phyloP scores from a whole-genome alignment of 2,888 invertebrate genomes.

The Drosophila colorata region DNA sequence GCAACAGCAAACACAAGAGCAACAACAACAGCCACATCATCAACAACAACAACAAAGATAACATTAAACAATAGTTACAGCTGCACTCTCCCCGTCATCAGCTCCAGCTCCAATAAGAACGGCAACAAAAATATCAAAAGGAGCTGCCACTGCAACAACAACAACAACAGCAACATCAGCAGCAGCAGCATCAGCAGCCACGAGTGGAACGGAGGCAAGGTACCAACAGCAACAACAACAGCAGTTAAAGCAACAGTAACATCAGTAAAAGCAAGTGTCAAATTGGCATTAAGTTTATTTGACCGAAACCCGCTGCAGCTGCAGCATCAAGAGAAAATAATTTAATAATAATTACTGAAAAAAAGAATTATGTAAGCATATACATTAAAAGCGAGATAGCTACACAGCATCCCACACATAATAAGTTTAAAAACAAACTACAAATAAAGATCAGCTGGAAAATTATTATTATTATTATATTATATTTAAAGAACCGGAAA shows the following conservation, averaged over 20 bases:
- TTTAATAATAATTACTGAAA: slow-evolving; percentile 79
- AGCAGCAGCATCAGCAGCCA: slow-evolving; percentile 33
- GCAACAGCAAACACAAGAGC: slow-evolving; percentile 72
- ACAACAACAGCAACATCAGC: slow-evolving; percentile 33
- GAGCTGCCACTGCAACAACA: slow-evolving; percentile 28
- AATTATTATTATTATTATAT: slow-evolving; percentile 80
- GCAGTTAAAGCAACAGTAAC: slow-evolving; percentile 32
- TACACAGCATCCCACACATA: slow-evolving; percentile 77
- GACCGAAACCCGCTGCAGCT: slow-evolving; percentile 52
- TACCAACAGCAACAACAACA: slow-evolving; percentile 47
- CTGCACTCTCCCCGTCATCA: slow-evolving; percentile 33
- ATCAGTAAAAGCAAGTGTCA: slow-evolving; percentile 39
- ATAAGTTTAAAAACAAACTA: slow-evolving; percentile 81
- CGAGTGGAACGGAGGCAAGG: slow-evolving; percentile 45
- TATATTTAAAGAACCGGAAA: slow-evolving; percentile 81
- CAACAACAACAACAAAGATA: slow-evolving; percentile 53
- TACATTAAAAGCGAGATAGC: slow-evolving; percentile 78
- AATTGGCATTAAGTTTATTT: slow-evolving; percentile 55
- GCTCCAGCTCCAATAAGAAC: slow-evolving; percentile 27
- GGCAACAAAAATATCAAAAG: slow-evolving; percentile 46
- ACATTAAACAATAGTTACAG: slow-evolving; percentile 73
- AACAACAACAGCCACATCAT: slow-evolving; percentile 67
- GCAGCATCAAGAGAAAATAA: slow-evolving; percentile 64
- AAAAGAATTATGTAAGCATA: slow-evolving; percentile 73
- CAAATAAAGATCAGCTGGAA: slow-evolving; percentile 79